Evolutionary conservation across 2,797 vertebrate genomes (phyloP), one percentile per base, ranked within the genome.

Genomic region (Melanotaenia trifasciata): DNA sequence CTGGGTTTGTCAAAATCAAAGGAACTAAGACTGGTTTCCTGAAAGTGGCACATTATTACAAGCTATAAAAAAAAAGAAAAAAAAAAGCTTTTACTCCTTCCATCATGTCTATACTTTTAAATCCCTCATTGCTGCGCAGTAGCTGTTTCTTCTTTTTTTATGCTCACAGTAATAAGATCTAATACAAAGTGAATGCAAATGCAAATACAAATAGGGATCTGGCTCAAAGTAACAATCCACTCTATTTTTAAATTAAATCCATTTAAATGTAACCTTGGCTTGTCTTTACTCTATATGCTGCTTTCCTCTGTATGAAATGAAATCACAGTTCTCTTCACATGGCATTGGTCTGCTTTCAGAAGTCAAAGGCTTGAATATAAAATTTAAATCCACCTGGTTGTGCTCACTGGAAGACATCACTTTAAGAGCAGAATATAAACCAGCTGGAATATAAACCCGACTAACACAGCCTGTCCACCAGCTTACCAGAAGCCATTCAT

Each of bases 351-450:
- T 32, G 33, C 60, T 53, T 75, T 70, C 40, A 43, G 22, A 77
- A 67, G 59, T 18, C 61, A 28, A 64, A 74, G 53, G 74, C 45
- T 67, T 78, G 36, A 60, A 68, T 84, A 77, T 83, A 67, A 56
- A 47, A 85, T 80, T 79, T 76, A 80, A 84, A 88, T 78, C 72
- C 65, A 83, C 64, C 59, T 30, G 26, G 45, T 67, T 50, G 47
- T 65, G 56, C 58, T 72, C 12, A 0, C 64, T 16, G 69, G 70
- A 35, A 76, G 61, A 67, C 61, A 26, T 59, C 14, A 64, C 16
- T 70, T 74, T 40, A 63, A 72, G 33, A 58, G 56, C 53, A 65
- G 36, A 20, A 50, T 22, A 59, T 30, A 30, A 30, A 30, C 4
- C 30, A 64, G 40, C 64, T 67, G 45, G 32, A 81, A 68, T 64